These are phyloP conservation scores for Tokudaia tokunoshimensis DNA, from an alignment of 2,797 vertebrate species.

Conservation along the genomic window DNA sequence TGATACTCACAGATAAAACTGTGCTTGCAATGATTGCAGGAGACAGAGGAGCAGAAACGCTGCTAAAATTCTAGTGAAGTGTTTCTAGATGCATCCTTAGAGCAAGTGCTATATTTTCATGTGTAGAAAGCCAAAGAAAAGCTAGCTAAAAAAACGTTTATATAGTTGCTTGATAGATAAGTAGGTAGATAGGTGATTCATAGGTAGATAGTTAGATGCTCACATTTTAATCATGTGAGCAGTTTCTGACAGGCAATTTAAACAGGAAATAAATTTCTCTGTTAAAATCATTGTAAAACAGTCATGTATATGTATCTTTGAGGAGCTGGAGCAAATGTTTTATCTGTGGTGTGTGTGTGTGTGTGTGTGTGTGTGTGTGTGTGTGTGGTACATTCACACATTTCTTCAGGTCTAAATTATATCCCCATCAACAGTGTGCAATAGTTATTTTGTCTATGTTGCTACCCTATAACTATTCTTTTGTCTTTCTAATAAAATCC, in stretches of 20 bases:
- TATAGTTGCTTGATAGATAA: not conserved
- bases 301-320: rapidly evolving
- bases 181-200: not conserved
- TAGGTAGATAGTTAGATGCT: not conserved
- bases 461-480: not conserved
- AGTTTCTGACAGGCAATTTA: not conserved
- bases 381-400: not conserved
- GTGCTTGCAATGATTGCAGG: not conserved
- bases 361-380: too few relatives aligned
- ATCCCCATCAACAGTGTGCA: not conserved
- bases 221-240: not conserved
- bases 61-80: not conserved
- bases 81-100: not conserved
- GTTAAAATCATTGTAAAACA: not conserved
- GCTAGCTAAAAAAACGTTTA: not conserved
- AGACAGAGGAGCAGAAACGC: not conserved
- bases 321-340: not conserved
- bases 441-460: not conserved
- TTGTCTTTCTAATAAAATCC: not conserved
- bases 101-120: not conserved
- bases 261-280: not conserved
- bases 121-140: not conserved
- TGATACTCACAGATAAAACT: not conserved
- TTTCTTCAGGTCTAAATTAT: not conserved
- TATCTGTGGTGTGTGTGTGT: too few relatives aligned